phyloP scores from a whole-genome alignment of 1,140 invertebrate genomes.

The Halesus radiatus region DNA sequence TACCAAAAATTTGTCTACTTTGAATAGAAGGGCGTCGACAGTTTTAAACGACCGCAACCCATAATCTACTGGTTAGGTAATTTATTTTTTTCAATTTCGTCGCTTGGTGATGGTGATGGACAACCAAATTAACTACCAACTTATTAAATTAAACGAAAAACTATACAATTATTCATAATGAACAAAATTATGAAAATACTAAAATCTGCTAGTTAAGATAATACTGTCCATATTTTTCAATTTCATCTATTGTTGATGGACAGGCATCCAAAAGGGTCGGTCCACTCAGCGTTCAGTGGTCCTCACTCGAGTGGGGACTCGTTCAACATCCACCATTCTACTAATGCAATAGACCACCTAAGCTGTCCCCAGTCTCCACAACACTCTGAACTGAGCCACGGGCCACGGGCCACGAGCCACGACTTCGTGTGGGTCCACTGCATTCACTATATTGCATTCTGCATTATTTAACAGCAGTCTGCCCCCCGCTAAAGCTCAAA shows the following conservation, averaged over 20 bases:
- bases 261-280: not conserved
- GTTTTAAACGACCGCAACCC: too few species aligned
- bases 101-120: too few species aligned
- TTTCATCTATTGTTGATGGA: conserved; percentile 1
- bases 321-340: not conserved
- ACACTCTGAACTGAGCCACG: not conserved
- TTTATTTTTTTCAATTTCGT: too few species aligned
- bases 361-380: not conserved
- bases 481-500: conserved; percentile 5
- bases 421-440: conserved; percentile 1
- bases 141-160: too few species aligned
- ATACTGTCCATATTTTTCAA: too few species aligned
- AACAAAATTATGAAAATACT: too few species aligned
- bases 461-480: conserved; percentile 10
- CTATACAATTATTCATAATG: too few species aligned
- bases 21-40: too few species aligned
- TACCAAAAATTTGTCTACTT: too few species aligned
- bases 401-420: not conserved
- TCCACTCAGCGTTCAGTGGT: not conserved
- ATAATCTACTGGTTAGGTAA: too few species aligned
- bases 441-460: conserved; percentile 12
- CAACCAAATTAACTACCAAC: too few species aligned
- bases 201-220: too few species aligned
- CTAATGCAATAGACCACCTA: conserved; percentile 9
- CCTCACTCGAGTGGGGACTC: conserved; percentile 5